Evolutionary conservation across 2,113 vertebrate genomes (phyloP).

Genomic region (Melanerpes formicivorus): DNA sequence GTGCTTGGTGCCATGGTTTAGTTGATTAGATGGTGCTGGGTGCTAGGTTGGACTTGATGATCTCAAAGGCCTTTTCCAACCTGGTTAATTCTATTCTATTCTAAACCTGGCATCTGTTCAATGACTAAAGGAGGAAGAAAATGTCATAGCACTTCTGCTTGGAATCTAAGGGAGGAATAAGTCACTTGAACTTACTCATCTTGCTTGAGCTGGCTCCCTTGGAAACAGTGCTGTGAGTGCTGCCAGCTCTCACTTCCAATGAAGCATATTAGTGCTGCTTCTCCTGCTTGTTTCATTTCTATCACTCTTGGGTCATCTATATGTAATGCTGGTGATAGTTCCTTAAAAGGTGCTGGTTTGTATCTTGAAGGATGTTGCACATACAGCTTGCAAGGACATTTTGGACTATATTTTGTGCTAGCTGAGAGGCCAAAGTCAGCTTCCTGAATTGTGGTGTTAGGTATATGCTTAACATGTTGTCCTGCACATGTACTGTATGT

Average conservation of each 20-base stretch:
- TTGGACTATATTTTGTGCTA: not conserved
- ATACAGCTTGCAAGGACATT: not conserved
- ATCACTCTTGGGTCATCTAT: not conserved
- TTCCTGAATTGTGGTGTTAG: not conserved
- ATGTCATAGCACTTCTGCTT: not conserved
- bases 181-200: not conserved
- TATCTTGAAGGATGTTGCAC: not conserved
- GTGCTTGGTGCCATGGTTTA: too few relatives aligned
- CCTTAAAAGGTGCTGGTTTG: not conserved
- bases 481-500: not conserved
- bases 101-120: not conserved
- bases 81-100: too few relatives aligned
- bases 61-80: too few relatives aligned
- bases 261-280: not conserved
- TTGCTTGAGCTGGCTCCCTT: constrained; percentile 16
- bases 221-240: not conserved
- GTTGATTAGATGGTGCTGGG: too few relatives aligned
- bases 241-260: constrained; percentile 6
- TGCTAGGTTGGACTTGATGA: too few relatives aligned
- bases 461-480: not conserved
- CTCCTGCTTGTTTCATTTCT: not conserved
- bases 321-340: not conserved
- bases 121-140: not conserved
- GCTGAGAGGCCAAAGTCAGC: not conserved
- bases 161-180: not conserved